Conservation (phyloP, 2,888 invertebrate species). For the Cheilosia soror region DNA sequence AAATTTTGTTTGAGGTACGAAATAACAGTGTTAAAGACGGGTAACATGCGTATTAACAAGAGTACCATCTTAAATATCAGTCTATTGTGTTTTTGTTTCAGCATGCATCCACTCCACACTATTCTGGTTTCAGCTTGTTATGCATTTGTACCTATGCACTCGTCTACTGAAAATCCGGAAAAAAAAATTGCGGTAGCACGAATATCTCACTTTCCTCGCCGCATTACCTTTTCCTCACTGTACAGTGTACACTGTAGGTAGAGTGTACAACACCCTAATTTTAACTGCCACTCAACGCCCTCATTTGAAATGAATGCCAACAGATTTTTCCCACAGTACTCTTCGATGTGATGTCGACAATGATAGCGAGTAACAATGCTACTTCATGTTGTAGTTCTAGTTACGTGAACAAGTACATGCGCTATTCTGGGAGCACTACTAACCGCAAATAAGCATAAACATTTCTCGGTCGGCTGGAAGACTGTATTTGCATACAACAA, state of each 20-base stretch:
- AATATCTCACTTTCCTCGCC: conserved; percentile 16
- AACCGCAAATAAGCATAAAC: conserved; percentile 69
- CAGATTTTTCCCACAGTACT: conserved; percentile 50
- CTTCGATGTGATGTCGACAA: conserved; percentile 21
- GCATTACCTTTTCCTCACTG: conserved; percentile 4
- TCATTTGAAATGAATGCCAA: conserved; percentile 13
- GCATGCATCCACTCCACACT: too few relatives aligned
- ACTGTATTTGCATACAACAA: conserved; percentile 60
- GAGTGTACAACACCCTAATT: conserved; percentile 1
- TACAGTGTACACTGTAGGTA: too few relatives aligned
- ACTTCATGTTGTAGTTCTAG: conserved; percentile 44
- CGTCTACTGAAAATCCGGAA: neutral
- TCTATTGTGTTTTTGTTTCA: too few relatives aligned
- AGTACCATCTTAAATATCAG: too few relatives aligned
- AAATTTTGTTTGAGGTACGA: too few relatives aligned
- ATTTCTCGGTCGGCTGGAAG: conserved; percentile 53
- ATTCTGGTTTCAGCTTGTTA: too few relatives aligned
- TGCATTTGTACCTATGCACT: neutral
- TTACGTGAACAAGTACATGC: conserved; percentile 16
- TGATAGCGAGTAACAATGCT: conserved; percentile 33
- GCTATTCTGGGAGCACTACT: conserved; percentile 13
- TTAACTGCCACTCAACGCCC: conserved; percentile 8
- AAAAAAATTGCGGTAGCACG: conserved; percentile 1
- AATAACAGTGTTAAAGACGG: too few relatives aligned
- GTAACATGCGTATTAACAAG: too few relatives aligned